phyloP scores from a whole-genome alignment of 1,140 invertebrate genomes.

The Periplaneta americana region DNA sequence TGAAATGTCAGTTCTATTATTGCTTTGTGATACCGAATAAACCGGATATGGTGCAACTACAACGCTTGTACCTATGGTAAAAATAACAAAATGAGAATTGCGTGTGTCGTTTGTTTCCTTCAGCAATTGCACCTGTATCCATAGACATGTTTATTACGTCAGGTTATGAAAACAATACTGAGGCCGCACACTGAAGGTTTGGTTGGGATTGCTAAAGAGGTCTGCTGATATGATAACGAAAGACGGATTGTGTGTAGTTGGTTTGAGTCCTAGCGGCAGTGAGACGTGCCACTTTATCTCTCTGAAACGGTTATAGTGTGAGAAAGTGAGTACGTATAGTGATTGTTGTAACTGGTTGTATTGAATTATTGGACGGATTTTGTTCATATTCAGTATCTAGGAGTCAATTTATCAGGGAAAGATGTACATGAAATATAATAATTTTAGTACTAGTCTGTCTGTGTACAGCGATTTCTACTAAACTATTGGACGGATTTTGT shows the following conservation, averaged over 20 bases:
- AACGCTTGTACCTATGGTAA: not conserved
- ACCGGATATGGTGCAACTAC: not conserved
- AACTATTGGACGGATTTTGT: no score
- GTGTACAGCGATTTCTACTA: no score
- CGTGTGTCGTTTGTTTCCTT: not conserved
- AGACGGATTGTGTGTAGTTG: not conserved
- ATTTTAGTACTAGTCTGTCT: no score
- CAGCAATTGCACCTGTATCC: not conserved
- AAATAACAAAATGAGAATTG: not conserved
- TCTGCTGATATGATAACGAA: not conserved
- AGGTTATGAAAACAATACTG: not conserved
- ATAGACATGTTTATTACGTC: not conserved
- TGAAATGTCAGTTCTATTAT: no score
- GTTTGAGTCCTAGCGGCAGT: not conserved
- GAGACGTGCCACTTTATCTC: not conserved
- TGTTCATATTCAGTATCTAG: no score
- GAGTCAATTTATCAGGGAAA: no score
- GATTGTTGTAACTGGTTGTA: no score
- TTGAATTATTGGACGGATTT: no score
- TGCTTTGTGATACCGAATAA: no score
- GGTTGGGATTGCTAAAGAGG: not conserved
- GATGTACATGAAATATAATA: no score
- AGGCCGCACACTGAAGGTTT: not conserved
- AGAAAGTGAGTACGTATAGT: no score
- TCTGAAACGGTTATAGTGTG: no score